phyloP scores from a whole-genome alignment of 2,113 vertebrate genomes.

The Amphilophus citrinellus region DNA sequence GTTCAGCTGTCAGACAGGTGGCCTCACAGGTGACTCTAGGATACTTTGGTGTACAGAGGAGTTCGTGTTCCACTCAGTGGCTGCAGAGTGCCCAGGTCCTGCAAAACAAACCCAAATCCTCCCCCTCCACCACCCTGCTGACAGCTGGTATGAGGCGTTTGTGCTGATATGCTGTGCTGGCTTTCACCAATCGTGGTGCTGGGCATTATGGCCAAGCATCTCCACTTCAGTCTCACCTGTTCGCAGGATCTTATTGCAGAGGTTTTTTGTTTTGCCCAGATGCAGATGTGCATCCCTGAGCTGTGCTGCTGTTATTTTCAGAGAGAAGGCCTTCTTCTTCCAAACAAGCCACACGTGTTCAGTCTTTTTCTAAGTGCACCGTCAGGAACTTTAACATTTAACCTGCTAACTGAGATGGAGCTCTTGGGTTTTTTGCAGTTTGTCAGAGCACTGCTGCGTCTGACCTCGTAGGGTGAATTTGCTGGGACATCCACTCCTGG shows the following conservation, averaged over 20 bases:
- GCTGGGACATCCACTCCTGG: neutral
- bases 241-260: neutral
- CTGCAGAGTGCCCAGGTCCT: neutral
- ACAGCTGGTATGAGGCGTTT: neutral
- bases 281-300: neutral
- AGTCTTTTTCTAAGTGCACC: neutral
- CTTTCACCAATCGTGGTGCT: neutral
- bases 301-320: accelerated
- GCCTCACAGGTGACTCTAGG: neutral
- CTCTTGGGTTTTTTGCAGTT: accelerated
- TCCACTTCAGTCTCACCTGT: neutral
- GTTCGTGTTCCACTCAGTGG: neutral
- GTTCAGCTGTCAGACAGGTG: neutral
- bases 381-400: neutral
- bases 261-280: neutral
- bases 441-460: neutral
- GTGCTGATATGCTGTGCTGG: accelerated
- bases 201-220: neutral
- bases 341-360: accelerated
- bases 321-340: neutral
- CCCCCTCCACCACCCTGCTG: neutral
- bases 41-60: neutral
- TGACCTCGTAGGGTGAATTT: neutral
- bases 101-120: neutral
- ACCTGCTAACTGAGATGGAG: neutral